These are phyloP conservation scores for Oceanodroma tethys DNA, from an alignment of 2,113 vertebrate genomes.

Conservation along the genomic window DNA sequence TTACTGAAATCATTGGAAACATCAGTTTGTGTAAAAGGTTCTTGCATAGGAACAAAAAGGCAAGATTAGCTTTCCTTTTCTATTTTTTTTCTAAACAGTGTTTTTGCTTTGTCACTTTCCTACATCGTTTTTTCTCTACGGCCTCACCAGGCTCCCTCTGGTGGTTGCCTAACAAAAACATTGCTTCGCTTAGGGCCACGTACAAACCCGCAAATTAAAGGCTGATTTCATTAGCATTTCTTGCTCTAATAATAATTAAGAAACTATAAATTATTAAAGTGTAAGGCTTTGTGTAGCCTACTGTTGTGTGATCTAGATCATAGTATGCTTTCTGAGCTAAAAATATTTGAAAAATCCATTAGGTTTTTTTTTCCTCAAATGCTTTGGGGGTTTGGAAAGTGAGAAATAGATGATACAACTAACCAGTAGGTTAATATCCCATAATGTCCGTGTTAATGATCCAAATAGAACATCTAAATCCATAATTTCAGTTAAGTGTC, in stretches of 20 bases:
- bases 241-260: not conserved
- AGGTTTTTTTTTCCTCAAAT: not conserved
- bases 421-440: not conserved
- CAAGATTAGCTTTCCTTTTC: not conserved
- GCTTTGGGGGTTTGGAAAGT: not conserved
- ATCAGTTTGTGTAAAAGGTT: not conserved
- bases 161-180: not conserved
- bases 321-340: not conserved
- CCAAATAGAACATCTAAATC: not conserved
- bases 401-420: not conserved
- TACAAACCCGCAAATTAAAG: accelerated
- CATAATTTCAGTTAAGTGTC: not conserved
- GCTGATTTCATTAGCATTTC: not conserved
- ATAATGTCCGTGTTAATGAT: not conserved
- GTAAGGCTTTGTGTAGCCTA: not conserved
- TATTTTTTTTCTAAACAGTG: accelerated
- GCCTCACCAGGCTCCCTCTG: not conserved
- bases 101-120: not conserved
- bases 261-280: not conserved
- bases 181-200: accelerated
- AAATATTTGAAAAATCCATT: not conserved
- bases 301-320: not conserved
- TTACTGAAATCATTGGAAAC: not conserved
- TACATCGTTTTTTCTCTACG: accelerated
- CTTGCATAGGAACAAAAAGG: not conserved